Evolutionary conservation across 2,113 vertebrate species (phyloP).

Genomic region (Grallaria varia): DNA sequence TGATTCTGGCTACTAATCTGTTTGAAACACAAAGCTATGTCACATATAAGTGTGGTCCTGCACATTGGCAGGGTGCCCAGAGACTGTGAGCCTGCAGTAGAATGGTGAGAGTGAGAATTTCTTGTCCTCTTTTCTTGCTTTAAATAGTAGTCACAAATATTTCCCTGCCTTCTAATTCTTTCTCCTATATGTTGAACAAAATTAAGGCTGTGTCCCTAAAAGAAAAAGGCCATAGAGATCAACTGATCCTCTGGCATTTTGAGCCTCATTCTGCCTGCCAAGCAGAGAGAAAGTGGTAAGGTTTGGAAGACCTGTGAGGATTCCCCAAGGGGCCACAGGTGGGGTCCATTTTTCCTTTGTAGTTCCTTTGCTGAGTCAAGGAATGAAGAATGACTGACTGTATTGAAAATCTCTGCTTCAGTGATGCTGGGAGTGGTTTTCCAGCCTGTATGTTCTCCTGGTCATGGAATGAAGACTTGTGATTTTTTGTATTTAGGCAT

Average conservation of each 20-base stretch:
- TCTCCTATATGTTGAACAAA: not conserved
- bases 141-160: not conserved
- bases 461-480: not conserved
- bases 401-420: not conserved
- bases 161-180: not conserved
- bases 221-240: not conserved
- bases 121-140: not conserved
- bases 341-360: not conserved
- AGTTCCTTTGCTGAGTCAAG: not conserved
- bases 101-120: not conserved
- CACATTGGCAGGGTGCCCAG: not conserved
- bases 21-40: constrained; percentile 8
- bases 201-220: not conserved
- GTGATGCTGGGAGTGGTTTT: not conserved
- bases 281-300: not conserved
- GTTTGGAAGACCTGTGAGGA: not conserved
- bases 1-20: constrained; percentile 28
- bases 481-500: not conserved
- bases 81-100: not conserved
- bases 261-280: not conserved
- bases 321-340: not conserved
- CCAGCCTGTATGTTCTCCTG: not conserved
- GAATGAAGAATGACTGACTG: not conserved
- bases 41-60: not conserved
- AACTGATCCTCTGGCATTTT: not conserved